A percentile compares a stretch with the other conserved stretches of the same genome.
Conservation (phyloP, 2,797 vertebrate species). For the Tachyglossus aculeatus region DNA sequence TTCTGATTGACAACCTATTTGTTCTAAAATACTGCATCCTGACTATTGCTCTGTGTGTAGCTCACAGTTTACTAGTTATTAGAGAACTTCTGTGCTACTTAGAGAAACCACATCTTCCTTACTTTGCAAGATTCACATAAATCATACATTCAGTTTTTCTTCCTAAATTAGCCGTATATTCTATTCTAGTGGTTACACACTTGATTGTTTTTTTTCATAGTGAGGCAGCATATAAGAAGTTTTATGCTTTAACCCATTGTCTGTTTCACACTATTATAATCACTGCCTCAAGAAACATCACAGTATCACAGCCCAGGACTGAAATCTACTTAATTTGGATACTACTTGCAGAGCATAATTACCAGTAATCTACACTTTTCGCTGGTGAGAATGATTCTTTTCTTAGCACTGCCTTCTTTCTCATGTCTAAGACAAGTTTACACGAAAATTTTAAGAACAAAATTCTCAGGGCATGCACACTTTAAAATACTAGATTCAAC, state of each 20-base stretch:
- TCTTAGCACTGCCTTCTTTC: slow-evolving; percentile 9
- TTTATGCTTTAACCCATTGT: slow-evolving; percentile 21
- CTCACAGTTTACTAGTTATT: neutral
- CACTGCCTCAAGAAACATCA: slow-evolving; percentile 13
- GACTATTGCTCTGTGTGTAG: neutral
- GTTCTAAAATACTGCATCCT: slow-evolving; percentile 26
- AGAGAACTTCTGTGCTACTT: slow-evolving; percentile 15
- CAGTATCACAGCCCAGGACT: neutral
- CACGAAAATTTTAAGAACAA: slow-evolving; percentile 11
- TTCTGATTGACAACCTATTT: too few relatives aligned
- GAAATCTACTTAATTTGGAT: neutral
- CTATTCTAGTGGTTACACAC: neutral
- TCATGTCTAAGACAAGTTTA: slow-evolving; percentile 13
- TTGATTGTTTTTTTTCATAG: slow-evolving; percentile 2
- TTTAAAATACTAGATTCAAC: neutral
- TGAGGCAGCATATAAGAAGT: neutral
- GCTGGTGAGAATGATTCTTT: neutral
- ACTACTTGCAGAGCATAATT: slow-evolving; percentile 12
- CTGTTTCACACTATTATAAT: slow-evolving; percentile 30
- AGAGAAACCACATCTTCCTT: neutral
- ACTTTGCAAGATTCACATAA: slow-evolving; percentile 6
- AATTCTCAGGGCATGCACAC: slow-evolving; percentile 8
- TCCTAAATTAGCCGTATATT: too few relatives aligned
- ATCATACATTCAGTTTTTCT: neutral
- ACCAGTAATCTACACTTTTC: neutral